Base-by-base conservation (phyloP, 2,797 vertebrate genomes). In the Heterohyrax brucei region DNA sequence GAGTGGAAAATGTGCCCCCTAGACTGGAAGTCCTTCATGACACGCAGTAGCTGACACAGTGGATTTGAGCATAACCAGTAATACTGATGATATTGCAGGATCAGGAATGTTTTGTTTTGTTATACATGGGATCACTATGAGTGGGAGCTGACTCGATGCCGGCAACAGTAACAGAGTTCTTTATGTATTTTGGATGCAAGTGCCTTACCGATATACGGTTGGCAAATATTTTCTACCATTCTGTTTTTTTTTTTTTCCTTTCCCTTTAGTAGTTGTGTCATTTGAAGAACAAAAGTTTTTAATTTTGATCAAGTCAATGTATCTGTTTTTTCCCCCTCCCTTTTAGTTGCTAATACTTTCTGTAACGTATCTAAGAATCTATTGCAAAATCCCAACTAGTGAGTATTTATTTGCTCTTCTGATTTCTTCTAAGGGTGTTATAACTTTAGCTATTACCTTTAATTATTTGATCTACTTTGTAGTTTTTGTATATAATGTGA, bases 261-360 rank as follows among this genome's bases (percentile, higher is more conserved):
- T 77, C 28, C 13, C 4, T 48, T 93, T 73, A 61, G 70, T 33
- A 6, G 3, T 66, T 53, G 28, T 78, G 5, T 78, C 13, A 28
- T 94, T 83, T 46, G 48, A 95, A 66, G 44, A 30, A 81, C 3
- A 2, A 9, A 70, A 6, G 53, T 70, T 56, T 79, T 66, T 79
- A 9, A 77, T 93, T 83, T 90, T 80, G 19, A 62, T 76, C 8
- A 83, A 80, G 46, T 79, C 50, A 56, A 0, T 75, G 13, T 75
- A 75, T 75, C 50, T 50, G 18, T 39, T 44, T 87, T 87, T 80
- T 85, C 64, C n/a, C 81, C n/a, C 81, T 80, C 80, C 62, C 9
- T 89, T 53, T 70, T 48, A 39, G 62, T 92, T 48, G 5, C 30
- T 39, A 48, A 30, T 48, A 12, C 6, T 81, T 96, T 88, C 70